These are phyloP conservation scores for Mechanitis mazaeus DNA, from an alignment of 2,888 invertebrate species.

Conservation along the genomic window DNA sequence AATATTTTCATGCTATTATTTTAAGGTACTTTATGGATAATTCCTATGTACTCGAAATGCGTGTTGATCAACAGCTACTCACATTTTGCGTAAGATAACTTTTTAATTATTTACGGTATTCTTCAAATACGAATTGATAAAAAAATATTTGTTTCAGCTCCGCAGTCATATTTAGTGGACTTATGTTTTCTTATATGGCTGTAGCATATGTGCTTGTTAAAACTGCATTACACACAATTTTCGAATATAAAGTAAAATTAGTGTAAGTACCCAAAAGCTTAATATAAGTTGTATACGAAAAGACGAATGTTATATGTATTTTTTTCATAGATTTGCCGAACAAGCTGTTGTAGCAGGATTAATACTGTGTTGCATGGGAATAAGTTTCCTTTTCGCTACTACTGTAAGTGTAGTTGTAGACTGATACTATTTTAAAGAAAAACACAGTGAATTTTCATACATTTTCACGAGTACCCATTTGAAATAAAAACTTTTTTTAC, in stretches of 20 bases:
- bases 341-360: slow-evolving; percentile 50
- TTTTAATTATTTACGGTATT: neutral
- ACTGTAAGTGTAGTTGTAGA: slow-evolving; percentile 42
- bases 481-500: too few relatives aligned
- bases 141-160: slow-evolving; percentile 38
- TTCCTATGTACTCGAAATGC: slow-evolving; percentile 67
- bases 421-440: too few relatives aligned
- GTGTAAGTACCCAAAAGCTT: slow-evolving; percentile 47
- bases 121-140: neutral
- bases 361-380: slow-evolving; percentile 47
- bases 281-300: neutral
- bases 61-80: slow-evolving; percentile 48
- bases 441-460: too few relatives aligned
- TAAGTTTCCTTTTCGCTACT: slow-evolving; percentile 53
- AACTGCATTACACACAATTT: slow-evolving; percentile 61
- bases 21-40: slow-evolving; percentile 59
- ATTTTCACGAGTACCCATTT: too few relatives aligned
- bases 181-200: slow-evolving; percentile 54
- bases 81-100: slow-evolving; percentile 52
- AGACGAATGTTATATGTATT: neutral
- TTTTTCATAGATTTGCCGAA: slow-evolving; percentile 51
- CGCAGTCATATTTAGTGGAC: slow-evolving; percentile 53
- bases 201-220: slow-evolving; percentile 55
- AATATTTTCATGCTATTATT: slow-evolving; percentile 3
- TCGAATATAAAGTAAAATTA: slow-evolving; percentile 64